Evolutionary conservation across 2,888 invertebrate genomes (phyloP).

Genomic region (Melitaea athalia): DNA sequence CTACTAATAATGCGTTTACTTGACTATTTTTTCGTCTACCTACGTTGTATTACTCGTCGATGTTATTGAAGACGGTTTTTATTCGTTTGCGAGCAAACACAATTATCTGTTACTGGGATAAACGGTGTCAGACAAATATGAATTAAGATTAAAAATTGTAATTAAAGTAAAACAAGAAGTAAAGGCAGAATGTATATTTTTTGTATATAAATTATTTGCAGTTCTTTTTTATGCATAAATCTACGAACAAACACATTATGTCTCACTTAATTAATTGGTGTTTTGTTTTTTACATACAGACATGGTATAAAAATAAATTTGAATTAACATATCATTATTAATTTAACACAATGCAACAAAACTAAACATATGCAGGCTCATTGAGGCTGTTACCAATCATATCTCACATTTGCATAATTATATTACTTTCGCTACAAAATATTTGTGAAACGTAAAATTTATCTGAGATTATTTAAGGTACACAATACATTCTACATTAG

Average conservation of each 20-base stretch:
- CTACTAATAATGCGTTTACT: no score
- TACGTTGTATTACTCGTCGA: no score
- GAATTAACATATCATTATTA: conserved; percentile 1
- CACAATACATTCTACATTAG: conserved; percentile 60
- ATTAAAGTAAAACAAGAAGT: conserved; percentile 52
- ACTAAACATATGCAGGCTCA: conserved; percentile 33
- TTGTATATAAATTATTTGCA: conserved; percentile 78
- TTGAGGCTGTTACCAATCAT: conserved; percentile 33
- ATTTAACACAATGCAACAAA: conserved; percentile 43
- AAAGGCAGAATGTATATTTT: conserved; percentile 76
- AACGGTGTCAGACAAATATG: no score
- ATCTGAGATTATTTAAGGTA: conserved; percentile 77
- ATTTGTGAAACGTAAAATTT: conserved; percentile 48
- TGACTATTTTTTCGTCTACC: no score
- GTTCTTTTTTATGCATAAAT: conserved; percentile 72
- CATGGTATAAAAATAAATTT: conserved; percentile 61
- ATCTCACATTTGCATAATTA: background rate
- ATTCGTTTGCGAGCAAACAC: no score
- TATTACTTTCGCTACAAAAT: conserved; percentile 28
- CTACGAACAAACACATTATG: conserved; percentile 70
- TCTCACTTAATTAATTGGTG: conserved; percentile 74
- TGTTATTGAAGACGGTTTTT: no score
- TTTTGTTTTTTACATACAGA: conserved; percentile 55
- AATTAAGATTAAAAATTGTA: no score
- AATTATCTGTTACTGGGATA: no score